A percentile compares a stretch with the other conserved stretches of the same genome.
These are phyloP conservation scores for Agelas oroides DNA, from an alignment of 37 sponge, comb jelly and placozoan species.

Conservation along the genomic window DNA sequence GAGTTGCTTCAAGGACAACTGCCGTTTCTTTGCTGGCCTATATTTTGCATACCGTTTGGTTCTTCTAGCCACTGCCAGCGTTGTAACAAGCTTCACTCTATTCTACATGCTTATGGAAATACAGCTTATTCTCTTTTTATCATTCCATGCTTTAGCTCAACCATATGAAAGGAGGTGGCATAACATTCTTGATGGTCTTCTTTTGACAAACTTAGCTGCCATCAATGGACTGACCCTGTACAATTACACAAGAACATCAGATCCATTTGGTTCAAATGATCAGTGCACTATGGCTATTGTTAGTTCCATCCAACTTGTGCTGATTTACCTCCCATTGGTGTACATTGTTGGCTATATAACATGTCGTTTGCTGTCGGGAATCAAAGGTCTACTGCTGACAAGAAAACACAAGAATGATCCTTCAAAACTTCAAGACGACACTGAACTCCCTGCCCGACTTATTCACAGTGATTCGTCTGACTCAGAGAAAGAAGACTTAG, in stretches of 20 bases:
- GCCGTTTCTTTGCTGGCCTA: constrained; percentile 61
- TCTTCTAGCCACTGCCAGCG: neutral
- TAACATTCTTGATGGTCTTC: constrained; percentile 51
- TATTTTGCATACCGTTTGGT: constrained; percentile 49
- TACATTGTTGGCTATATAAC: neutral
- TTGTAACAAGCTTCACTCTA: neutral
- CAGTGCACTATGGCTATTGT: neutral
- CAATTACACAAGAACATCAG: constrained; percentile 1
- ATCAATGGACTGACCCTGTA: constrained; percentile 33
- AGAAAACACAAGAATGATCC: too few relatives aligned
- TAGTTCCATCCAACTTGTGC: constrained; percentile 27
- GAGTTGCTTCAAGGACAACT: constrained; percentile 53
- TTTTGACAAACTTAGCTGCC: constrained; percentile 23
- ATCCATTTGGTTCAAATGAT: neutral
- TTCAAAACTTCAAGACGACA: too few relatives aligned
- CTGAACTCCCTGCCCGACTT: too few relatives aligned
- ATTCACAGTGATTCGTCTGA: too few relatives aligned
- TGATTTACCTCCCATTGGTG: constrained; percentile 39
- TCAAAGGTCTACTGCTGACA: too few relatives aligned
- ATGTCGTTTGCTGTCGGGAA: too few relatives aligned
- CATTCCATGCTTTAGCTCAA: constrained; percentile 48
- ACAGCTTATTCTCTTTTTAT: constrained; percentile 6
- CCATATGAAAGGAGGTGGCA: constrained; percentile 42
- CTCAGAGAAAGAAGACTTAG: too few relatives aligned
- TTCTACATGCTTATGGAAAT: neutral